Conservation (phyloP, 2,797 vertebrate species). For the Natrix natrix region DNA sequence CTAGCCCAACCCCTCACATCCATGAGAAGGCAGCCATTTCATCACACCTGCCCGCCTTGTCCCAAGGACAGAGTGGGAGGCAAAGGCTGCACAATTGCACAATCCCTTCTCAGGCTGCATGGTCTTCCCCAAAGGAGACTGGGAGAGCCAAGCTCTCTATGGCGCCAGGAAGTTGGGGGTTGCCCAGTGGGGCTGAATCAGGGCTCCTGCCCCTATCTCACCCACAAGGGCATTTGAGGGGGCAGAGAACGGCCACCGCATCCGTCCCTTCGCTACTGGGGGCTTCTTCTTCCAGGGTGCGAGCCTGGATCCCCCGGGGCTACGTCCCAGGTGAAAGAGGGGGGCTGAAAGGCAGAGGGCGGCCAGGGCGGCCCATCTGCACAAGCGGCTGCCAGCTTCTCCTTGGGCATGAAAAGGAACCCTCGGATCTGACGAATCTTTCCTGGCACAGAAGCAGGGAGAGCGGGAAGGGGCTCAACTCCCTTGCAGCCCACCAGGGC, state of each 20-base stretch:
- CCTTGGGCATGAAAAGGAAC: background rate
- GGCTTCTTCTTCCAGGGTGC: background rate
- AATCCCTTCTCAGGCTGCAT: background rate
- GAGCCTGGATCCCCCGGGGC: background rate
- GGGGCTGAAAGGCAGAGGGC: background rate
- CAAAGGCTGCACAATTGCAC: background rate
- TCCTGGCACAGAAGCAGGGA: background rate
- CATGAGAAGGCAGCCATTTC: background rate
- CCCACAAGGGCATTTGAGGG: background rate
- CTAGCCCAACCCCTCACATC: no score
- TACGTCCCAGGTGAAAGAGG: background rate
- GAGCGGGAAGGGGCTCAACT: background rate
- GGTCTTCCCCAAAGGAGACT: background rate
- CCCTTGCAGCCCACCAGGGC: no score
- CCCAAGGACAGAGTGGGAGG: background rate
- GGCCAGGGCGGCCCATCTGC: background rate
- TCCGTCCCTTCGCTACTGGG: background rate
- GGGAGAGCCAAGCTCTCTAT: background rate
- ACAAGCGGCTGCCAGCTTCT: background rate
- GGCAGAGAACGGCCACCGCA: background rate
- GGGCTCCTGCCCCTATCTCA: background rate
- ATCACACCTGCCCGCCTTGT: background rate
- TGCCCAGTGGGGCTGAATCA: background rate
- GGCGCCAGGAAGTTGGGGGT: no score
- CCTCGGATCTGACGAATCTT: background rate